Percentiles rank a stretch among this genome's conserved stretches.
Evolutionary conservation across 1,140 invertebrate genomes (phyloP).

Genomic region (Drosophila willistoni): DNA sequence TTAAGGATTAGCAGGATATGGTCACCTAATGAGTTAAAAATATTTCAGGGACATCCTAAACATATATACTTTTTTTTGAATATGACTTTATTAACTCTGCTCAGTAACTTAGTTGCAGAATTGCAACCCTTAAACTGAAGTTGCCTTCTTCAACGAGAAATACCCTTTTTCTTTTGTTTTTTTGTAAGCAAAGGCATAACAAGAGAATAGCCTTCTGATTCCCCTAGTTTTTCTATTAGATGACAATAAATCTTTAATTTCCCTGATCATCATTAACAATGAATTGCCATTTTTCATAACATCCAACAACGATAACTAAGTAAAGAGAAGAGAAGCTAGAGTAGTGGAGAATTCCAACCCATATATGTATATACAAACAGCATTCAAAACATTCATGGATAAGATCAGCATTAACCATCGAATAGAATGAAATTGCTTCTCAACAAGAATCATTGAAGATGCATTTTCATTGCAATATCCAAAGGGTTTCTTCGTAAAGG

Average conservation of each 20-base stretch:
- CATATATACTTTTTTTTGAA: no score
- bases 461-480: slow-evolving; percentile 51
- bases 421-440: slow-evolving; percentile 59
- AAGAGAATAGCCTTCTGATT: not conserved
- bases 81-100: no score
- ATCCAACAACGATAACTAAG: slow-evolving; percentile 24
- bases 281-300: slow-evolving; percentile 54
- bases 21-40: no score
- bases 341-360: slow-evolving; percentile 3
- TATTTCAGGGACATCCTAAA: no score
- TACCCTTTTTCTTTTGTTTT: not conserved
- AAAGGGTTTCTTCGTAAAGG: slow-evolving; percentile 54
- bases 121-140: no score
- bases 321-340: slow-evolving; percentile 4
- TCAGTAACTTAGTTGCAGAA: no score
- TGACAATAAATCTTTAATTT: slow-evolving; percentile 9
- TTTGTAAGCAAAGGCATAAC: not conserved
- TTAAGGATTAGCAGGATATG: no score
- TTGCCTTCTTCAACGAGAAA: slow-evolving; percentile 10
- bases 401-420: slow-evolving; percentile 48
- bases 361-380: slow-evolving; percentile 32
- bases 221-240: not conserved
- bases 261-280: slow-evolving; percentile 38
- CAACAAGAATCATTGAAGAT: slow-evolving; percentile 60
- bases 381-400: slow-evolving; percentile 64